These are phyloP conservation scores for Boulengeromyrus knoepffleri DNA, from an alignment of 2,113 vertebrate species.

Conservation along the genomic window DNA sequence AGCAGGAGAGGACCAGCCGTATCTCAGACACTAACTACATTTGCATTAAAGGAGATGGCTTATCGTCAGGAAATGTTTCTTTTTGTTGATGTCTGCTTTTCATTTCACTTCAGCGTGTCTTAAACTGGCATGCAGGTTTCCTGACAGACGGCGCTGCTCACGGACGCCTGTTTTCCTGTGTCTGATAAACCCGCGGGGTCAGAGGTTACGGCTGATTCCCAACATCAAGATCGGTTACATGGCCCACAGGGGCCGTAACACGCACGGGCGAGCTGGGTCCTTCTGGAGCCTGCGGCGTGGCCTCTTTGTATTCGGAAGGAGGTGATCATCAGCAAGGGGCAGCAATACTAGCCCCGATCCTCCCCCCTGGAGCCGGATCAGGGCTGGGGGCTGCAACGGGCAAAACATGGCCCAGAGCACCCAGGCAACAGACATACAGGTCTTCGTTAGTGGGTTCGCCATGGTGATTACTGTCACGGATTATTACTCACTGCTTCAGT, in stretches of 20 bases:
- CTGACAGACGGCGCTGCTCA: background rate
- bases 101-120: background rate
- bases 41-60: background rate
- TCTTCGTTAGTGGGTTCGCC: background rate
- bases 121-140: background rate
- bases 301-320: background rate
- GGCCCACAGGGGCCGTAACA: background rate
- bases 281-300: background rate
- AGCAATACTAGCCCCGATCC: background rate
- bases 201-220: conserved; percentile 1
- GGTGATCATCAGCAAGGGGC: background rate
- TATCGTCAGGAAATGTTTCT: background rate
- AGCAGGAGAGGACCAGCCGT: background rate
- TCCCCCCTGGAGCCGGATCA: background rate
- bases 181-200: conserved; percentile 12
- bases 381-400: background rate
- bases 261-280: background rate
- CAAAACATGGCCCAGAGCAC: background rate
- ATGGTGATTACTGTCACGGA: background rate
- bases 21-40: background rate
- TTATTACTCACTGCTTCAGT: background rate
- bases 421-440: background rate
- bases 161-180: conserved; percentile 11
- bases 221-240: conserved; percentile 16
- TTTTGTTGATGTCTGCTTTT: background rate